Evolutionary conservation across 2,113 vertebrate species (phyloP).

Genomic region (Agelaius tricolor): DNA sequence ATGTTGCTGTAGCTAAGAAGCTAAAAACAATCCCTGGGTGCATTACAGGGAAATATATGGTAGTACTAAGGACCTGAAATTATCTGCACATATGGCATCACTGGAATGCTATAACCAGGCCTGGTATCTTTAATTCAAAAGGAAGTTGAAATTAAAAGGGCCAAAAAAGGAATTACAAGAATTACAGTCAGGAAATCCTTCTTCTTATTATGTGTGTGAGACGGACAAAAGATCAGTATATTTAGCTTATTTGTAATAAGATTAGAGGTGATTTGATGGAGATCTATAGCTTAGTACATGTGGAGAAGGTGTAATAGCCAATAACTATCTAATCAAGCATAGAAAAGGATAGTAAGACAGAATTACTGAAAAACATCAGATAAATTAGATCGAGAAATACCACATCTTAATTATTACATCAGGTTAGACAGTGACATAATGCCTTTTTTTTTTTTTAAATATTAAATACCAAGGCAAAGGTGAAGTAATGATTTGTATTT

Average conservation of each 20-base stretch:
- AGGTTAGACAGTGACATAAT: background rate
- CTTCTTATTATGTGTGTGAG: background rate
- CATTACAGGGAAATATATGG: conserved; percentile 53
- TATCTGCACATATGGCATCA: conserved; percentile 59
- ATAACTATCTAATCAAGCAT: background rate
- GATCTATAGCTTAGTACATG: background rate
- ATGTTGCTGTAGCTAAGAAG: conserved; percentile 27
- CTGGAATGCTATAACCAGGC: background rate
- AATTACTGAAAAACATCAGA: background rate
- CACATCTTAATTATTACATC: background rate
- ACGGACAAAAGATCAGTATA: background rate
- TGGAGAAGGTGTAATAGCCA: background rate
- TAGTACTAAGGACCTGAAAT: conserved; percentile 51
- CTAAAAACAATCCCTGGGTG: conserved; percentile 40
- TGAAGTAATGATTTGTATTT: background rate
- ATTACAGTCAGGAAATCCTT: background rate
- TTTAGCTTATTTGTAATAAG: background rate
- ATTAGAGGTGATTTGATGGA: background rate
- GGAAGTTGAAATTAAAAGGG: conserved; percentile 17
- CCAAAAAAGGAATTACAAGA: background rate
- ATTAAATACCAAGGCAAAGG: background rate
- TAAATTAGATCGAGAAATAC: background rate
- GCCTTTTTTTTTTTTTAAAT: background rate
- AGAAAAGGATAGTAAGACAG: background rate
- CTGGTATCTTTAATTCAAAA: conserved; percentile 27